Base-by-base conservation (phyloP, 2,888 invertebrate genomes). In the Heliconius sara region DNA sequence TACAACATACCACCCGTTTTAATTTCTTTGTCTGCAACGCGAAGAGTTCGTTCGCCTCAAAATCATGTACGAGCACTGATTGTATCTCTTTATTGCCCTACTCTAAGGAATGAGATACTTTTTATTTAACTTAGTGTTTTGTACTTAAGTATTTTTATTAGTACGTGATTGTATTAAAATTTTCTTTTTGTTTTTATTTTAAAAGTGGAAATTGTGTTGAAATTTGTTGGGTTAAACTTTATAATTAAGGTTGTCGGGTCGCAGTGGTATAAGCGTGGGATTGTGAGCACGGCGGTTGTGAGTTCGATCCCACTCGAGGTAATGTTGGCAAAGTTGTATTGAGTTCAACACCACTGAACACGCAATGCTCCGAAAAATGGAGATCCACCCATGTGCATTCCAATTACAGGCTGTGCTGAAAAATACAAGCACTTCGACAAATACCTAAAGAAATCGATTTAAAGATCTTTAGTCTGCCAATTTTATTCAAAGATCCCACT, bases 71-170 rank as follows among this genome's bases (percentile, higher is more conserved):
- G 63, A 73, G 77, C 60, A 73, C 74, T 80, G 80, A 80, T 77
- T 80, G 77, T 68, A 80, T 80, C 65, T 74, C 77, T 80, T 80
- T 80, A 71, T 72, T 63, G 74, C 74, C 66, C 78, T 74, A 78
- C 80, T 77, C 73, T 75, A 57, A 75, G 70, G 75, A 80, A 77
- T 80, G 71, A 77, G 77, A 73, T 80, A 65, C 65, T 34, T 79
- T 76, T 39, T 70, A 27, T 71, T 57, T 73, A 73, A 75, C 65
- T 60, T 25, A 60, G 57, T 60, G 9, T 66, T 10, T 60, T 65
- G 75, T 75, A 19, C 19, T 43, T 65, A 66, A 75, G 65, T 75
- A 47, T 75, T 75, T 27, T 75, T 75, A 75, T 75, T 75, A 65
- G 43, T 75, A 66, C 22, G 57, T 73, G 22, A n/a, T 68, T 68